Base-by-base conservation (phyloP, 2,888 invertebrate species). In the Eristalis pertinax region DNA sequence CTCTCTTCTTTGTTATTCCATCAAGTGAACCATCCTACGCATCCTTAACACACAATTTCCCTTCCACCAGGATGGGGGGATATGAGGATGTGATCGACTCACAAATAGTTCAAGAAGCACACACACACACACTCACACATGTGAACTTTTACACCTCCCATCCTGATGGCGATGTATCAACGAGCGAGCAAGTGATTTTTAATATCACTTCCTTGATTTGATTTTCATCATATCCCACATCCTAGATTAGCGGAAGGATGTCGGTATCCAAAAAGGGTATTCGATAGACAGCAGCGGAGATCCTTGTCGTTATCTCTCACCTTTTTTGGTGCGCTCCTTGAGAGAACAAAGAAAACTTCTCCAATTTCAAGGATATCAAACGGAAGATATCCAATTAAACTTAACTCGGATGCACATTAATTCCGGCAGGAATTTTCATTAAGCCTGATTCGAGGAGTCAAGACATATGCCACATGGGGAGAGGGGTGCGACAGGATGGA, bases 321-420 rank as follows among this genome's bases (percentile, higher is more conserved):
- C 74, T 76, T 64, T 60, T 24, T 60, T 67, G 26, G 64, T 75
- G 56, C 43, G 63, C 69, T 72, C 41, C 65, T 63, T 11, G 41
- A 56, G 41, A 56, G 43, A 67, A 74, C 72, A 78, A 75, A 79
- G 78, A 67, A 78, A 86, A 82, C 78, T 74, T 86, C 78, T 78
- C 56, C 78, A 70, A 78, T 82, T 82, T 78, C 62, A 70, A 75
- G 32, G 78, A 67, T 78, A 78, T 82, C 86, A 78, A 82, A 86
- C 82, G 78, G 86, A 79, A 86, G 82, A 78, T 79, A 75, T 86
- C 82, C 78, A 86, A 83, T 82, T 82, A 86, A 86, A 82, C 78
- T 78, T 78, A 82, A 78, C 78, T 86, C 78, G 82, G 86, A 86
- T 86, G 86, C 86, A 86, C 77, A 82, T 82, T 82, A 86, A 86